These are phyloP conservation scores for Diaphora mendica DNA, from an alignment of 2,888 invertebrate species.

Conservation along the genomic window DNA sequence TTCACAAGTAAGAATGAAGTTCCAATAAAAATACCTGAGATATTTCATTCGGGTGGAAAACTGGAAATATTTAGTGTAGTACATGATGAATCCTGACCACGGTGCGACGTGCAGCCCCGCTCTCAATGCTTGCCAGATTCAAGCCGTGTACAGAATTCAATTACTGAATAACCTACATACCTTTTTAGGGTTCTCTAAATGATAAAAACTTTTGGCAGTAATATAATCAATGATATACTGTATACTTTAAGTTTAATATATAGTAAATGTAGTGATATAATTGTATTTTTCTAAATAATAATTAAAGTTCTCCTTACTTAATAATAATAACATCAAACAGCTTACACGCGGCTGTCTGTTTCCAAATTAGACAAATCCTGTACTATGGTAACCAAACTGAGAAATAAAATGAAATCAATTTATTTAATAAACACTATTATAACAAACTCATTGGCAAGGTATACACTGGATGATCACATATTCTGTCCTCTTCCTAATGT, in stretches of 20 bases:
- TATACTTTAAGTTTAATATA: background rate
- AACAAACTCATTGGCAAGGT: background rate
- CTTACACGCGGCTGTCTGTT: too few relatives aligned
- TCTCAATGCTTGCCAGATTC: slow-evolving; percentile 63
- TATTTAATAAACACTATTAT: background rate
- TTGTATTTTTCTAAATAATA: too few relatives aligned
- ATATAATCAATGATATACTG: background rate
- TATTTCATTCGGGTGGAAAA: slow-evolving; percentile 70
- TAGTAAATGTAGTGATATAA: too few relatives aligned
- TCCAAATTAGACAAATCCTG: too few relatives aligned
- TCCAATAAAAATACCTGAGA: slow-evolving; percentile 74
- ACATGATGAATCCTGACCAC: slow-evolving; percentile 79
- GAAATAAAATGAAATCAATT: too few relatives aligned
- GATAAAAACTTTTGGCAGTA: background rate
- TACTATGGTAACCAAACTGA: too few relatives aligned
- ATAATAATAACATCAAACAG: too few relatives aligned
- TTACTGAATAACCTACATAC: slow-evolving; percentile 68
- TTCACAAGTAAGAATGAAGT: slow-evolving; percentile 56
- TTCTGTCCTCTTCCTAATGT: too few relatives aligned
- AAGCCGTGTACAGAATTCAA: slow-evolving; percentile 76
- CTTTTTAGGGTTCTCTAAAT: slow-evolving; percentile 59
- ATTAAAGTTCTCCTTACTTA: too few relatives aligned
- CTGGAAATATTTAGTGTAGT: slow-evolving; percentile 74
- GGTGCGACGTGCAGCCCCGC: slow-evolving; percentile 68
- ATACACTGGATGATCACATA: background rate